Base-by-base conservation (phyloP, 2,797 vertebrate genomes). In the Poeciliopsis gracilis region DNA sequence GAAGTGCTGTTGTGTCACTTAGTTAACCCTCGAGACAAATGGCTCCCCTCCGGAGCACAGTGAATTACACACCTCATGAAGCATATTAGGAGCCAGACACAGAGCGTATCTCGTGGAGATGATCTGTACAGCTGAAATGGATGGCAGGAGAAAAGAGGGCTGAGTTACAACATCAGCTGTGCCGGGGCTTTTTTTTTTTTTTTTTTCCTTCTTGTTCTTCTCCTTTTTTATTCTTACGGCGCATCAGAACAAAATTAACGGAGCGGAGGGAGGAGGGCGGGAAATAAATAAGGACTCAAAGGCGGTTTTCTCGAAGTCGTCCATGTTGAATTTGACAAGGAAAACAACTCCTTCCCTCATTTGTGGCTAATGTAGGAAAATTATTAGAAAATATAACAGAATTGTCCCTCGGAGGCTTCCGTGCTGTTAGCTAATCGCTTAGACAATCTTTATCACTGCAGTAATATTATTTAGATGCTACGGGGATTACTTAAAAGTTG, bases 21-120 rank as follows among this genome's bases (percentile, higher is more conserved):
- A 97, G 96, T 97, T 97, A 97, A 97, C 96, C 94, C 93, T 89
- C 88, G 92, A 97, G 96, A 97, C 95, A 95, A 97, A 97, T 96
- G 95, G 93, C 94, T 94, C 92, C 94, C 93, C 95, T 88, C 96
- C 91, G 93, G 95, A 95, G 94, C 94, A 94, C 94, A 95, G 95
- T 96, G 96, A 97, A 97, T 97, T 97, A 97, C 95, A 94, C 95
- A 97, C 96, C 97, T 97, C 96, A 96, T 95, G 96, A 97, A 96
- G 96, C 96, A 96, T 96, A 97, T 97, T 96, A 97, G 96, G 94
- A 95, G 94, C 92, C 95, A 95, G 93, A 94, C 93, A 94, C 95
- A 95, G 94, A 94, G 95, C 96, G 97, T 92, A 96, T 97, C 96
- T 97, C 95, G 89, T 81, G 92, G 95, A 96, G 96, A 96, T 96